Percentiles rank a stretch among this genome's conserved stretches.
Conservation (phyloP, 2,888 invertebrate genomes). For the Rutpela maculata region DNA sequence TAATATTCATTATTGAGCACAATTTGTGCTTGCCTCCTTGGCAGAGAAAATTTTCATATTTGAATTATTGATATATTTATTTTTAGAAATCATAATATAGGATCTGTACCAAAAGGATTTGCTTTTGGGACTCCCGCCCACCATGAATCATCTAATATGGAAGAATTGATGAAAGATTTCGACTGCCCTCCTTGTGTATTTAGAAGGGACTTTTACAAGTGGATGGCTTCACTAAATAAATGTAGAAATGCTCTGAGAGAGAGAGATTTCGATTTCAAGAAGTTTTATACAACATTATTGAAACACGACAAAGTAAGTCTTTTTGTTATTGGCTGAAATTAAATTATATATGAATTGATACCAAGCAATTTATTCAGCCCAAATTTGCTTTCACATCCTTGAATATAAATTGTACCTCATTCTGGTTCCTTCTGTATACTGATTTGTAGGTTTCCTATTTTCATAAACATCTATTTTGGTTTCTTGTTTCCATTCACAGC, state of each 20-base stretch:
- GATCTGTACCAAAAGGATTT: constrained; percentile 6
- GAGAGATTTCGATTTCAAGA: background rate
- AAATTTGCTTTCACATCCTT: too few relatives aligned
- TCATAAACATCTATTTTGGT: too few relatives aligned
- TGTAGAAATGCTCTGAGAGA: constrained; percentile 7
- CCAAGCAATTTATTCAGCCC: too few relatives aligned
- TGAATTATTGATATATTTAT: background rate
- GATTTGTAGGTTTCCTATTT: too few relatives aligned
- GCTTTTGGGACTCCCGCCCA: background rate
- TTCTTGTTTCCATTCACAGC: too few relatives aligned
- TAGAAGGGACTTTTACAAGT: constrained; percentile 22
- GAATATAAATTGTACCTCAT: too few relatives aligned
- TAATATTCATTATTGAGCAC: too few relatives aligned
- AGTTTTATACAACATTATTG: background rate
- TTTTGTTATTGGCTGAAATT: background rate
- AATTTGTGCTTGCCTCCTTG: too few relatives aligned
- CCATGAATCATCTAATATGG: background rate
- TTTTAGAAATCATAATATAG: background rate
- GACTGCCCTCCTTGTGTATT: constrained; percentile 14
- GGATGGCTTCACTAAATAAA: constrained; percentile 12
- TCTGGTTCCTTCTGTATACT: too few relatives aligned
- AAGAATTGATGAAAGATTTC: constrained; percentile 12
- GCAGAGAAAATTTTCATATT: too few relatives aligned
- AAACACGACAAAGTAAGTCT: background rate
- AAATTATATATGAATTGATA: too few relatives aligned